Conservation (phyloP, 2,113 vertebrate species). For the Furnarius figulus region DNA sequence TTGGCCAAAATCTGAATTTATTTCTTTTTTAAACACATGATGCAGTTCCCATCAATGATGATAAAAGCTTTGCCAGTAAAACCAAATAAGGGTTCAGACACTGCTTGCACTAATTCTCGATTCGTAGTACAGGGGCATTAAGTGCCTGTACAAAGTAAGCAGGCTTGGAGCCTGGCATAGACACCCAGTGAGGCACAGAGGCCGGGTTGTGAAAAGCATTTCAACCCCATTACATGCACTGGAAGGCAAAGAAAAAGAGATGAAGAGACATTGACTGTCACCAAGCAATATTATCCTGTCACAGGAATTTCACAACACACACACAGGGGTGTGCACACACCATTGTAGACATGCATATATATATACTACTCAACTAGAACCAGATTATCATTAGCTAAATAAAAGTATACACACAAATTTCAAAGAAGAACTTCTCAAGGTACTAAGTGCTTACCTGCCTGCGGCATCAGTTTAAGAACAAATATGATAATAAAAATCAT, state of each 20-base stretch:
- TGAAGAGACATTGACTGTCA: not conserved
- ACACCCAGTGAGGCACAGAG: not conserved
- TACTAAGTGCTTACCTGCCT: not conserved
- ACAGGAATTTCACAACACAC: not conserved
- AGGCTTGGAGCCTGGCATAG: not conserved
- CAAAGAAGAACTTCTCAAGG: slow-evolving; percentile 12
- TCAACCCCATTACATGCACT: not conserved
- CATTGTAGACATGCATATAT: not conserved
- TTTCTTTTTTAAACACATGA: not conserved
- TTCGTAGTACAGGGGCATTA: not conserved
- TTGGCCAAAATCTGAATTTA: not conserved
- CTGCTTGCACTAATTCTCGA: not conserved
- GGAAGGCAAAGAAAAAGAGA: not conserved
- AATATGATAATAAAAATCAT: slow-evolving; percentile 15
- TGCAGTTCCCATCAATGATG: not conserved
- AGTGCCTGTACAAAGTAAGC: not conserved
- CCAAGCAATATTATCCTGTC: not conserved
- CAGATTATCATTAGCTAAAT: not conserved
- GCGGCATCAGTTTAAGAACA: slow-evolving; percentile 23
- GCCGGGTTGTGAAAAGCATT: not conserved
- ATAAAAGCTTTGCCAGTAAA: not conserved
- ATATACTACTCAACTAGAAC: not conserved
- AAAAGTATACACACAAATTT: not conserved
- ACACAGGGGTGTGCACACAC: not conserved
- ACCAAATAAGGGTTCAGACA: not conserved